These are phyloP conservation scores for Pimephales promelas DNA, from an alignment of 2,113 vertebrate genomes.

Conservation along the genomic window DNA sequence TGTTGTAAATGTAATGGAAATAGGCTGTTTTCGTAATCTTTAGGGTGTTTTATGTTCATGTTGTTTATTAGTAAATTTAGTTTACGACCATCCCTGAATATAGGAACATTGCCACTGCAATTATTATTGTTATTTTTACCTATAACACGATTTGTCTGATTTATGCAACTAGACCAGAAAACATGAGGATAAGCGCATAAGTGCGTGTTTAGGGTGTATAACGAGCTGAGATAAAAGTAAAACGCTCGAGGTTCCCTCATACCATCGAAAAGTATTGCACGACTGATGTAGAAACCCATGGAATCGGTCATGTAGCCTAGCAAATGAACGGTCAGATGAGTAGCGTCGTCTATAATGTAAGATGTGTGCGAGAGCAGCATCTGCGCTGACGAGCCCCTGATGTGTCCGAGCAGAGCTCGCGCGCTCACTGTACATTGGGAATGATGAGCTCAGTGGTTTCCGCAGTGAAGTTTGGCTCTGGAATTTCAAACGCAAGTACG, in stretches of 20 bases:
- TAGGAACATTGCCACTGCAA: background rate
- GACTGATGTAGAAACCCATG: background rate
- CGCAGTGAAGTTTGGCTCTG: slow-evolving; percentile 48
- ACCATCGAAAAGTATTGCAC: background rate
- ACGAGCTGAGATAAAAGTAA: background rate
- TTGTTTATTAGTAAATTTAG: background rate
- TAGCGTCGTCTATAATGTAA: background rate
- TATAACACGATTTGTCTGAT: too few relatives aligned
- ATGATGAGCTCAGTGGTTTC: slow-evolving; percentile 32
- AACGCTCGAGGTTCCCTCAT: background rate
- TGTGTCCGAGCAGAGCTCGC: background rate
- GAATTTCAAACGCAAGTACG: slow-evolving; percentile 53
- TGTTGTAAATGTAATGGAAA: too few relatives aligned
- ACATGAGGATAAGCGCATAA: too few relatives aligned
- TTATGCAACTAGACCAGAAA: too few relatives aligned
- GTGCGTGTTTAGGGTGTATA: background rate
- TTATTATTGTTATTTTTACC: too few relatives aligned
- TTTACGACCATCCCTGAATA: background rate
- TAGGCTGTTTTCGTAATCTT: too few relatives aligned
- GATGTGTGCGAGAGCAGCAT: background rate
- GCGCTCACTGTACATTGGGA: background rate
- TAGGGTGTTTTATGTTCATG: background rate
- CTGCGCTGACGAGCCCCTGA: background rate
- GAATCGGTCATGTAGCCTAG: background rate
- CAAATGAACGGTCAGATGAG: background rate